Conservation (phyloP, 2,888 invertebrate genomes). For the Eupithecia tripunctaria region DNA sequence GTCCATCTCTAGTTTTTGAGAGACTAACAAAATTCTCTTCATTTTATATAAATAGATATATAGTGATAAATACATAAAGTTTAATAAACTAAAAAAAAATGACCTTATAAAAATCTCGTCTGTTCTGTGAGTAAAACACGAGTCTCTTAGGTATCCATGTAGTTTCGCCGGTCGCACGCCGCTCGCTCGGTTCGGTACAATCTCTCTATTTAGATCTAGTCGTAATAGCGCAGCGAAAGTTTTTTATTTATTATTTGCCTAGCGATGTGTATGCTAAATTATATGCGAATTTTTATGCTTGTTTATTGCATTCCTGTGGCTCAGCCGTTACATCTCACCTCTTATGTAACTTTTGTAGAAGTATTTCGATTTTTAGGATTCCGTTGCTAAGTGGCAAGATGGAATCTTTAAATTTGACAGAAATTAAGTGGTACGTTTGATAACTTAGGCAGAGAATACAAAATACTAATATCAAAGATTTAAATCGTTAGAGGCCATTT, state of each 20-base stretch:
- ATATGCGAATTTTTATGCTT: slow-evolving; percentile 36
- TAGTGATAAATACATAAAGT: too few species aligned
- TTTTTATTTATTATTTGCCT: slow-evolving; percentile 59
- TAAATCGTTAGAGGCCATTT: too few species aligned
- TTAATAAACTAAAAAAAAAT: too few species aligned
- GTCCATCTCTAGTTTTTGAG: too few species aligned
- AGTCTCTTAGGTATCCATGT: slow-evolving; percentile 26
- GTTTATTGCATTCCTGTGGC: slow-evolving; percentile 14
- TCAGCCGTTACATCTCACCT: slow-evolving; percentile 17
- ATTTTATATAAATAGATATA: too few species aligned
- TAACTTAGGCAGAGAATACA: neutral
- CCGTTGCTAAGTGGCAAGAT: neutral
- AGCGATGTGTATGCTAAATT: slow-evolving; percentile 63
- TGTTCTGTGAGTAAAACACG: slow-evolving; percentile 20
- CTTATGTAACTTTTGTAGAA: slow-evolving; percentile 13
- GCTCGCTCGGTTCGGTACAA: neutral
- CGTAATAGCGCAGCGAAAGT: slow-evolving; percentile 57
- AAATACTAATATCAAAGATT: too few species aligned
- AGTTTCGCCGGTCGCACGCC: neutral
- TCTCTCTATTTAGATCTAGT: slow-evolving; percentile 34
- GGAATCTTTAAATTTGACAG: neutral
- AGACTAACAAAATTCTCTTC: too few species aligned
- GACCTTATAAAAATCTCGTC: neutral
- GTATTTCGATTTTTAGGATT: neutral
- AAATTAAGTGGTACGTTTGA: neutral